Evolutionary conservation across 2,797 vertebrate genomes (phyloP).

Genomic region (Sandelia bainsii): DNA sequence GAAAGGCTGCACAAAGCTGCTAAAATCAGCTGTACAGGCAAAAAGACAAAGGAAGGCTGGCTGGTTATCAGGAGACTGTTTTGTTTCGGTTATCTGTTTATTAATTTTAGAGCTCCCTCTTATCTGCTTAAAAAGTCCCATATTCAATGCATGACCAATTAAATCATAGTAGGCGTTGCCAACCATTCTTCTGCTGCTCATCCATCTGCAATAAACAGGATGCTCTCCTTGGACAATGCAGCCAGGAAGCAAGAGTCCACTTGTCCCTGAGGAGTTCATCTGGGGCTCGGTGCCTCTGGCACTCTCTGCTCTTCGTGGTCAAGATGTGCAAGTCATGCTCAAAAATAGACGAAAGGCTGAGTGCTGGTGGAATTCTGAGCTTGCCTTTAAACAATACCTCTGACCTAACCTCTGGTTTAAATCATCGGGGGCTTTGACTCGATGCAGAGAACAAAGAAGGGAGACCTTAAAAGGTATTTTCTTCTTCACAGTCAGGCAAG

Average conservation of each 20-base stretch:
- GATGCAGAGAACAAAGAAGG: slow-evolving; percentile 62
- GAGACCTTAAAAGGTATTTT: slow-evolving; percentile 42
- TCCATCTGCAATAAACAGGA: slow-evolving; percentile 80
- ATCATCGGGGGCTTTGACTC: slow-evolving; percentile 55
- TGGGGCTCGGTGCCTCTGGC: slow-evolving; percentile 25
- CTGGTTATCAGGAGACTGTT: slow-evolving; percentile 36
- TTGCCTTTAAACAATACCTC: slow-evolving; percentile 63
- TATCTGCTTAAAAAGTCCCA: slow-evolving; percentile 37
- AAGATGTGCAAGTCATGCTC: slow-evolving; percentile 54
- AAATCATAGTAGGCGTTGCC: slow-evolving; percentile 37
- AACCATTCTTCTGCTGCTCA: slow-evolving; percentile 54
- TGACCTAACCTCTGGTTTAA: slow-evolving; percentile 65
- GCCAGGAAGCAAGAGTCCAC: slow-evolving; percentile 66
- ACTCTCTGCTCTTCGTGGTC: slow-evolving; percentile 54
- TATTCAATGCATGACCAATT: slow-evolving; percentile 29
- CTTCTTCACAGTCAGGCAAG: slow-evolving; percentile 13
- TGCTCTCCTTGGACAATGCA: slow-evolving; percentile 69
- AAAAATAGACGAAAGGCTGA: slow-evolving; percentile 65
- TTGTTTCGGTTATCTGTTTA: slow-evolving; percentile 60
- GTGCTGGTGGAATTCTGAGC: slow-evolving; percentile 52
- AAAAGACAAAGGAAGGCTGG: slow-evolving; percentile 24
- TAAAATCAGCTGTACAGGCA: slow-evolving; percentile 16
- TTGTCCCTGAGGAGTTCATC: slow-evolving; percentile 56
- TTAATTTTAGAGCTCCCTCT: slow-evolving; percentile 45
- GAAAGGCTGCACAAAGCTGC: slow-evolving; percentile 5